These are phyloP conservation scores for Datnioides undecimradiatus DNA, from an alignment of 2,113 vertebrate species.

Conservation along the genomic window DNA sequence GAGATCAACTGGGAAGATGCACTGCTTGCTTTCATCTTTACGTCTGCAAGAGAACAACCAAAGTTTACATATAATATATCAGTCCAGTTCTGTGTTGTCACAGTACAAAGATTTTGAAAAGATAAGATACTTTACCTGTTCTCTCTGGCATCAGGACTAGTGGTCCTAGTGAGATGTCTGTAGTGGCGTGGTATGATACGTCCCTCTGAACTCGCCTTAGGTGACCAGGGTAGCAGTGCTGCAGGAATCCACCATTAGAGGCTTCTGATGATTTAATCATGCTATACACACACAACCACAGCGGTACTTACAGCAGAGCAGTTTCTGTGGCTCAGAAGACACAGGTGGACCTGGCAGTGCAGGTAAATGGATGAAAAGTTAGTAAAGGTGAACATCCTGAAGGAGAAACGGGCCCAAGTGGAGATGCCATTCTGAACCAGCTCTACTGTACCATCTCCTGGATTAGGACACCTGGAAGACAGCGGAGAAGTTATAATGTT, in stretches of 20 bases:
- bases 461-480: constrained; percentile 77
- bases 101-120: not conserved
- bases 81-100: too few relatives aligned
- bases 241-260: constrained; percentile 18
- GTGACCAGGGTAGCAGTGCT: constrained; percentile 67
- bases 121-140: too few relatives aligned
- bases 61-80: not conserved
- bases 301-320: constrained; percentile 71
- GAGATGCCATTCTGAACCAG: constrained; percentile 76
- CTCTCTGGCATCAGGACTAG: constrained; percentile 11
- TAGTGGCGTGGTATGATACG: constrained; percentile 29
- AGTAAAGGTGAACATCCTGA: constrained; percentile 78
- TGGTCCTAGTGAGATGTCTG: constrained; percentile 68
- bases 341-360: constrained; percentile 80
- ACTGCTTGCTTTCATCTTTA: not conserved
- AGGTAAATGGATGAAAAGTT: constrained; percentile 70
- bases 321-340: constrained; percentile 57
- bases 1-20: too few relatives aligned
- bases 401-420: constrained; percentile 75
- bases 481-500: not conserved
- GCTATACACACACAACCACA: too few relatives aligned
- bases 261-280: not conserved
- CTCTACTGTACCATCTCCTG: constrained; percentile 68
- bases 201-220: constrained; percentile 40
- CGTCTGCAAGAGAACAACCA: not conserved